Evolutionary conservation across 2,113 vertebrate species (phyloP).

Genomic region (Thamnophis sirtalis): DNA sequence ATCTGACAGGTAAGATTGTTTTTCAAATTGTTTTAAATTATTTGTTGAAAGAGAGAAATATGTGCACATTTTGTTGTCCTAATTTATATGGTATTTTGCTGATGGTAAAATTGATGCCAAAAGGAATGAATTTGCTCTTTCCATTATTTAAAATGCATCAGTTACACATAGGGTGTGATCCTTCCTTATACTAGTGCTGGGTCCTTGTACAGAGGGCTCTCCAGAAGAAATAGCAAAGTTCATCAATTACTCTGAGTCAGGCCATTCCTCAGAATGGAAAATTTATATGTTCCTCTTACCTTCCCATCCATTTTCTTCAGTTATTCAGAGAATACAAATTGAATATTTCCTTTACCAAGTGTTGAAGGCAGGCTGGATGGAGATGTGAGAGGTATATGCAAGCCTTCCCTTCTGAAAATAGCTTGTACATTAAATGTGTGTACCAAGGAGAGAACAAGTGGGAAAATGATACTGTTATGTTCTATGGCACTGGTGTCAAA

Average conservation of each 20-base stretch:
- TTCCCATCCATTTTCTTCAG: neutral
- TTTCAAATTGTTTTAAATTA: conserved; percentile 81
- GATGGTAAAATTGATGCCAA: conserved; percentile 69
- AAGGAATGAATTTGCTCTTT: conserved; percentile 50
- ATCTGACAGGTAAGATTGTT: conserved; percentile 77
- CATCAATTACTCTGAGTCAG: neutral
- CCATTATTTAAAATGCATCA: neutral
- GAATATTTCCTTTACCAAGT: neutral
- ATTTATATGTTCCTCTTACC: neutral
- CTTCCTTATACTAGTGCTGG: neutral
- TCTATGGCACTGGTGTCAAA: neutral
- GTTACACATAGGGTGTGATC: neutral
- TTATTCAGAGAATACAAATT: neutral
- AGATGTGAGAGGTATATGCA: neutral
- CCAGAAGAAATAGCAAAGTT: neutral
- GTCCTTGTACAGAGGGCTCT: neutral
- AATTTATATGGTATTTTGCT: conserved; percentile 73
- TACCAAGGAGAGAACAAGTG: neutral
- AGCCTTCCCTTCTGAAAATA: neutral
- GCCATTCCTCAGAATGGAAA: neutral
- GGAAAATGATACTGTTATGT: neutral
- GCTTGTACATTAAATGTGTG: neutral
- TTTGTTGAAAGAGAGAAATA: conserved; percentile 66
- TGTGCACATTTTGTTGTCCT: conserved; percentile 69
- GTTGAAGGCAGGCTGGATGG: neutral